phyloP scores from a whole-genome alignment of 2,113 vertebrate genomes.

The Seriola quinqueradiata region DNA sequence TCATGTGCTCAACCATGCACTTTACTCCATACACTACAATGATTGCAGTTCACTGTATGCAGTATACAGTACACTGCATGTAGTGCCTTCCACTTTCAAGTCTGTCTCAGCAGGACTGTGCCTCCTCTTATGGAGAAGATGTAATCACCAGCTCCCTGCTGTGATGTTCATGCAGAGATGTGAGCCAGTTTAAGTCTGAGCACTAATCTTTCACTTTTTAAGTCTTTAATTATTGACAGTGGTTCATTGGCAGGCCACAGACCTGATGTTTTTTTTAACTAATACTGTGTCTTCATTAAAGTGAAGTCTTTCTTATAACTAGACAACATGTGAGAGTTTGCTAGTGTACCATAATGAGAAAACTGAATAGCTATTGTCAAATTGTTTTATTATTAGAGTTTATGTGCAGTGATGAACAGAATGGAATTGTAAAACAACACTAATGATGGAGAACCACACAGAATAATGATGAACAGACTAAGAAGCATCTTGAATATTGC shows the following conservation, averaged over 20 bases:
- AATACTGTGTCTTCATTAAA: background rate
- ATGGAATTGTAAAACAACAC: background rate
- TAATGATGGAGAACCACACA: background rate
- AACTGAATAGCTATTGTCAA: background rate
- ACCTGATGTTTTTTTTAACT: slow-evolving; percentile 10
- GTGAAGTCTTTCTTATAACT: background rate
- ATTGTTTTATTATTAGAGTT: background rate
- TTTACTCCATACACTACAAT: background rate
- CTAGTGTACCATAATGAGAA: background rate
- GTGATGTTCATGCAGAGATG: slow-evolving; percentile 51
- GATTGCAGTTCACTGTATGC: background rate
- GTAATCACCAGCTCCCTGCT: slow-evolving; percentile 50
- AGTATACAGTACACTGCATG: background rate
- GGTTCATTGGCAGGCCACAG: slow-evolving; percentile 32
- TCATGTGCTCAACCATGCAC: background rate
- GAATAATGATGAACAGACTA: no score
- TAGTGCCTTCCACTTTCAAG: slow-evolving; percentile 1
- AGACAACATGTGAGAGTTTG: background rate
- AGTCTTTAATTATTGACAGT: slow-evolving; percentile 56
- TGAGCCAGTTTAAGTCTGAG: slow-evolving; percentile 34
- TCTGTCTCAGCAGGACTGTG: slow-evolving; percentile 19
- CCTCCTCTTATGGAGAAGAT: slow-evolving; percentile 47
- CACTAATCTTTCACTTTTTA: slow-evolving; percentile 43
- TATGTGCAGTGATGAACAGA: background rate
- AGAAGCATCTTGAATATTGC: background rate